Evolutionary conservation across 2,113 vertebrate species (phyloP).

Genomic region (Copsychus sechellarum): DNA sequence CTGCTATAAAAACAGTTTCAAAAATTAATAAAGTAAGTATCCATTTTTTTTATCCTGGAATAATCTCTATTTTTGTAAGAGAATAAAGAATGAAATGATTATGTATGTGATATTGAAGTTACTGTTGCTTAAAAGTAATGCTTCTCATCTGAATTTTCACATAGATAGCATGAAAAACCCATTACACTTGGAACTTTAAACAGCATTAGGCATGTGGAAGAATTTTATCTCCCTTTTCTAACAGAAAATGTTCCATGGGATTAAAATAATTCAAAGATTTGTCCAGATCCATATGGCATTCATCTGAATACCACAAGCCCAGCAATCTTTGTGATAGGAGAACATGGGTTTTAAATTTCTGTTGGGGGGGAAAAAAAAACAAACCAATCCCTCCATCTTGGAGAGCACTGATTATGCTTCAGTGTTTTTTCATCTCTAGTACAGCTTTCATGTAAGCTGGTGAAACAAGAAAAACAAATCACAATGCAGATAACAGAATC

Average conservation of each 20-base stretch:
- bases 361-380: rapidly evolving
- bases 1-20: neutral
- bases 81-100: neutral
- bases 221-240: neutral
- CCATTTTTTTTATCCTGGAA: neutral
- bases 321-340: neutral
- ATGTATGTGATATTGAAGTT: neutral
- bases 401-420: neutral
- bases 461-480: neutral
- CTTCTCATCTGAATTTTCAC: neutral
- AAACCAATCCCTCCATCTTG: neutral
- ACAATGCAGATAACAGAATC: neutral
- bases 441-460: neutral
- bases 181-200: neutral
- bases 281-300: neutral
- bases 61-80: neutral
- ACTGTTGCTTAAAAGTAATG: neutral
- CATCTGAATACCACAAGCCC: neutral
- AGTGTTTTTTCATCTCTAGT: neutral
- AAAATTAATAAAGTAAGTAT: neutral
- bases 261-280: neutral
- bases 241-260: neutral
- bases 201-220: neutral
- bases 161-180: neutral
- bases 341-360: neutral